Evolutionary conservation across 2,797 vertebrate species (phyloP), one percentile per base, ranked within the genome.

Genomic region (Petrocephalus sullivani): DNA sequence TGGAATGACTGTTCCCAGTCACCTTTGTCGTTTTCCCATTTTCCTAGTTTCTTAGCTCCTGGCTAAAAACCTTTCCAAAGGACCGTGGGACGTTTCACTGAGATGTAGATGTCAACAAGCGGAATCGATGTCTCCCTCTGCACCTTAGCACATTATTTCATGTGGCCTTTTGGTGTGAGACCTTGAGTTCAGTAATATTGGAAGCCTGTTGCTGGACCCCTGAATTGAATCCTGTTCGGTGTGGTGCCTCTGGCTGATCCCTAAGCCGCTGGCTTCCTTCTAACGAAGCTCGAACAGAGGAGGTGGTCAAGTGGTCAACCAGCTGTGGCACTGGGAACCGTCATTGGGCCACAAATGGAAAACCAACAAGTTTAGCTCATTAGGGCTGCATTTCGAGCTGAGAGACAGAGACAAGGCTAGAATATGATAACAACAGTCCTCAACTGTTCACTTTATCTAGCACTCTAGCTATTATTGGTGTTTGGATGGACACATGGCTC

Each of bases 91-190:
- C 19, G 6, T 88, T 84, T 64, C 41, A 21, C 4, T n/a, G 54
- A 67, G 6, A 87, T 86, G 61, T 61, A 85, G 81, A 61, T 54
- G 85, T 84, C 88, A 64, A 87, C 87, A 56, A 53, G 41, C 86
- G 78, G 83, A 86, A 81, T 86, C 41, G 41, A 58, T 49, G 75
- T 19, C 64, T 49, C 85, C 60, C 49, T 85, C 53, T 57, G 56
- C 21, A 86, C 67, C 83, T 90, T 41, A 81, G 86, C 2, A 28
- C n/a, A 23, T 54, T 46, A 46, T 85, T 84, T 85, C 84, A 8
- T 51, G 56, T 85, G n/a, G 54, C 12, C 54, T 57, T 85, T 57
- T 49, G 51, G 51, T 23, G 87, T 0, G 9, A 54, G 33, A 78
- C 71, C 71, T 78, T 75, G 12, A 41, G 14, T 75, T 16, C 0